phyloP scores from a whole-genome alignment of 2,113 vertebrate species.

The Silurus meridionalis region DNA sequence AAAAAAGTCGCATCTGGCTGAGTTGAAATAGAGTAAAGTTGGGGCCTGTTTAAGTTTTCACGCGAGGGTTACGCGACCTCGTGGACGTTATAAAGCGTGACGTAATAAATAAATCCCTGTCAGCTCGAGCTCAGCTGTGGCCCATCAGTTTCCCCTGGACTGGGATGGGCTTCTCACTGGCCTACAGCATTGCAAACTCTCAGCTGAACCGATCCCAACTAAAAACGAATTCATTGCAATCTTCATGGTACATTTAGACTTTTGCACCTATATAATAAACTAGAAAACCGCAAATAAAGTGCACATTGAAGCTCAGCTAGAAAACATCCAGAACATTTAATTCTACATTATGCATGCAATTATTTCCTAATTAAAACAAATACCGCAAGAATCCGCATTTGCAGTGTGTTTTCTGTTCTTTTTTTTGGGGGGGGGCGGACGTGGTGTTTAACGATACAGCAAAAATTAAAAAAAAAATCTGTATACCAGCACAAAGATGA shows the following conservation, averaged over 20 bases:
- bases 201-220: too few species aligned
- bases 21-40: background rate
- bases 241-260: background rate
- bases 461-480: slow-evolving; percentile 10
- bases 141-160: slow-evolving; percentile 3
- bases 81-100: slow-evolving; percentile 26
- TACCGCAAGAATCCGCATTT: background rate
- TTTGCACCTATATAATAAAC: background rate
- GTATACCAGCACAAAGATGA: slow-evolving; percentile 27
- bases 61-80: slow-evolving; percentile 14
- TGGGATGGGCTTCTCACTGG: background rate
- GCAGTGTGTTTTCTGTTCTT: background rate
- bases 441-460: slow-evolving; percentile 9
- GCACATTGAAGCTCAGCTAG: background rate
- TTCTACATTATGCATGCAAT: background rate
- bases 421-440: background rate
- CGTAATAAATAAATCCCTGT: slow-evolving; percentile 30
- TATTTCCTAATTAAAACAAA: background rate
- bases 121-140: slow-evolving; percentile 26
- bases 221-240: background rate
- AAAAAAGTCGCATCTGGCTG: background rate
- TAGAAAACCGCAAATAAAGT: background rate
- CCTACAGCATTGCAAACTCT: background rate
- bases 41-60: background rate
- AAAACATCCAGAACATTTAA: too few species aligned